phyloP scores from a whole-genome alignment of 2,113 vertebrate genomes.

The Marmota monax region DNA sequence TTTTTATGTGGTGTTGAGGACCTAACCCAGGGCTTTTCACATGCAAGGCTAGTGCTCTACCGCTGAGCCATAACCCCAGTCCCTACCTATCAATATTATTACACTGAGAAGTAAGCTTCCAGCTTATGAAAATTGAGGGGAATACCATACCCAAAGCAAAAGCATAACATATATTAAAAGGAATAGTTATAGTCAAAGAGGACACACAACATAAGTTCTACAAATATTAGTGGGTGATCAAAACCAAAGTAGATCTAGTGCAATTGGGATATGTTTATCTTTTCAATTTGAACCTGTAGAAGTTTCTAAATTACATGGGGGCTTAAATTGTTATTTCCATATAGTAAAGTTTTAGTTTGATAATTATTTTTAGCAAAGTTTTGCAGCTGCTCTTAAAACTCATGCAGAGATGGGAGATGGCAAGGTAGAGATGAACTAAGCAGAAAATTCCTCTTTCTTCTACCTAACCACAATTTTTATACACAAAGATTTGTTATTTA shows the following conservation, averaged over 20 bases:
- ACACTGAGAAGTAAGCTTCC: neutral
- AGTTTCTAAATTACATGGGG: neutral
- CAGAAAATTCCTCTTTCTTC: neutral
- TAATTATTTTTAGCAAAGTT: neutral
- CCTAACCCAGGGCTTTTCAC: no score
- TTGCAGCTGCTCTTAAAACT: neutral
- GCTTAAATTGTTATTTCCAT: neutral
- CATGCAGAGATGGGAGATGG: rapidly evolving
- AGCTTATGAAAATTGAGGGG: neutral
- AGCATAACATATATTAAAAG: conserved; percentile 33
- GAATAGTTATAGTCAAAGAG: neutral
- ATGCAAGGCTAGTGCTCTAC: no score
- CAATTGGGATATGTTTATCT: neutral
- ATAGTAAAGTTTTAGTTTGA: neutral
- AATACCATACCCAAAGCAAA: neutral
- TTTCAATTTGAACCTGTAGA: neutral
- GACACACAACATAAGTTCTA: neutral
- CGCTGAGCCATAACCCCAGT: no score
- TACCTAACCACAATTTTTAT: neutral
- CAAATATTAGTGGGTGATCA: neutral
- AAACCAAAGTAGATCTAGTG: neutral
- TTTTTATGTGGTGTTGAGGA: no score
- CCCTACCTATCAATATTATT: neutral
- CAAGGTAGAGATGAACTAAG: neutral
- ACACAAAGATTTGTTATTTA: neutral